Evolutionary conservation across 2,888 invertebrate species (phyloP).

Genomic region (Ophion slaviceki): DNA sequence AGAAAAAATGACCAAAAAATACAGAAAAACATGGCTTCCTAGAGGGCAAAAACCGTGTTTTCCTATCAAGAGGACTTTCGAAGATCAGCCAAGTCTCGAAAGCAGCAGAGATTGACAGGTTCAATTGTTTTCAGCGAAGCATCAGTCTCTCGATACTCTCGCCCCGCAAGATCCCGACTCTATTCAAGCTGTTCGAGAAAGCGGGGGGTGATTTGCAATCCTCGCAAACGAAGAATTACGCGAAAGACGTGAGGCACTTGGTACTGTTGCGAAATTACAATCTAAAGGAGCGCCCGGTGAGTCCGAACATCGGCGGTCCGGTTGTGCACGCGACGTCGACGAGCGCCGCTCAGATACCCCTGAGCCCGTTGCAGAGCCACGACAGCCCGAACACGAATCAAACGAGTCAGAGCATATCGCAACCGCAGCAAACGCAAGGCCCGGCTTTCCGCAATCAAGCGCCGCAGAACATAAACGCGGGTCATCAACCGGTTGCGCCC

Average conservation of each 20-base stretch:
- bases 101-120: background rate
- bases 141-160: conserved; percentile 95
- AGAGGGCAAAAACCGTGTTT: background rate
- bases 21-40: background rate
- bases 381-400: conserved; percentile 85
- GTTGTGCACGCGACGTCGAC: conserved; percentile 76
- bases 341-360: conserved; percentile 82
- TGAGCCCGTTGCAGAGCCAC: conserved; percentile 85
- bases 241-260: conserved; percentile 93
- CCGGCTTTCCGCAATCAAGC: conserved; percentile 82
- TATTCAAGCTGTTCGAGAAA: conserved; percentile 95
- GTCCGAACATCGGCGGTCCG: conserved; percentile 86
- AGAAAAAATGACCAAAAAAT: too few relatives aligned
- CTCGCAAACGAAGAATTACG: conserved; percentile 94
- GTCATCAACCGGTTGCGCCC: conserved; percentile 78
- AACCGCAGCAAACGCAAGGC: conserved; percentile 80
- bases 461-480: conserved; percentile 77
- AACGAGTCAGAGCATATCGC: conserved; percentile 79
- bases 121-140: conserved; percentile 86
- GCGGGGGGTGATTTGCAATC: conserved; percentile 93
- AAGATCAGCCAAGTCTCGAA: too few relatives aligned
- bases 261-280: conserved; percentile 85
- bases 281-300: conserved; percentile 89
- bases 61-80: too few relatives aligned
- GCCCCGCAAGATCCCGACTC: conserved; percentile 93